Conservation (phyloP, 37 sponge, comb jelly and placozoan species). For the Tethya wilhelma region DNA sequence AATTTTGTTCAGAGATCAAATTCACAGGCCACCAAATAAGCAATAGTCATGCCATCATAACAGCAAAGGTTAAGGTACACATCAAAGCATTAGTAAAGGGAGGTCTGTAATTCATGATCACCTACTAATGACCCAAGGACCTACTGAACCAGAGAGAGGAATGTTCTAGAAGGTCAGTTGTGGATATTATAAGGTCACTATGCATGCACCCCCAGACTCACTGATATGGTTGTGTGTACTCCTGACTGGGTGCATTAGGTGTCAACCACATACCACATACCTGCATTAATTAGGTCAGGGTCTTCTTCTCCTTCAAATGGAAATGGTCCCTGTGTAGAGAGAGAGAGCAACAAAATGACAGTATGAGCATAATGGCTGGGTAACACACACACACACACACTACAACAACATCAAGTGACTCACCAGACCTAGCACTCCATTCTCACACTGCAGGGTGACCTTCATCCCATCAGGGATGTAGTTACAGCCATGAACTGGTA, state of each 20-base stretch:
- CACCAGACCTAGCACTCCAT: conserved; percentile 96
- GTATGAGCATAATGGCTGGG: neutral
- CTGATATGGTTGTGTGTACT: neutral
- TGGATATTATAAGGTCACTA: too few species aligned
- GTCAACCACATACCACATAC: conserved; percentile 45
- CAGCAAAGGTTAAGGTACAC: too few species aligned
- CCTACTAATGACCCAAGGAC: too few species aligned
- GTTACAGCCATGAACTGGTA: conserved; percentile 94
- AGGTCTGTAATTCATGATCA: too few species aligned
- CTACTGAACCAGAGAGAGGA: too few species aligned
- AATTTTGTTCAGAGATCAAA: too few species aligned
- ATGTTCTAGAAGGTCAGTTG: too few species aligned
- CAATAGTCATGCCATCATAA: too few species aligned
- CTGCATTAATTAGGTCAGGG: conserved; percentile 98
- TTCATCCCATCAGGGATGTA: conserved; percentile 86
- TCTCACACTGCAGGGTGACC: conserved; percentile 95
- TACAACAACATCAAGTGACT: neutral
- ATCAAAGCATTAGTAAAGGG: too few species aligned
- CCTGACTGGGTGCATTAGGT: too few species aligned
- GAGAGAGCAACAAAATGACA: neutral
- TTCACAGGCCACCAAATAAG: too few species aligned
- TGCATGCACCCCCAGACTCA: neutral
- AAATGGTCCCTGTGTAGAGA: conserved; percentile 84
- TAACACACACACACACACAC: neutral
- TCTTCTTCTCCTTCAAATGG: conserved; percentile 91